These are phyloP conservation scores for Panagrolaimus sp. DNA, from an alignment of 1,140 invertebrate genomes.

Conservation along the genomic window DNA sequence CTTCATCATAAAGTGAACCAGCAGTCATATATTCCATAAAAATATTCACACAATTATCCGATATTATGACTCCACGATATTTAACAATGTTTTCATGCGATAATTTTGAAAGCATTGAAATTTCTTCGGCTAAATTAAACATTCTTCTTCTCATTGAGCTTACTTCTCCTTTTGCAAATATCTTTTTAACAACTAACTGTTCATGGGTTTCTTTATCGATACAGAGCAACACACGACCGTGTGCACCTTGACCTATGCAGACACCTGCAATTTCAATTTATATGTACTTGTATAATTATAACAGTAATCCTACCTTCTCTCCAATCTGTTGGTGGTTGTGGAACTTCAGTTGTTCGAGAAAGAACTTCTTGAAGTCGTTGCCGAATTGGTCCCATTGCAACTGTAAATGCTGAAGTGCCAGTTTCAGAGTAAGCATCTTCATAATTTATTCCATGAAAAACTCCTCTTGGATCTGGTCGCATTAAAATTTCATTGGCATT, in stretches of 20 bases:
- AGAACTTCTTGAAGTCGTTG: background rate
- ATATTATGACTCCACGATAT: background rate
- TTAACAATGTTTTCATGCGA: constrained; percentile 10
- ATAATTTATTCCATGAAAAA: background rate
- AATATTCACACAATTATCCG: constrained; percentile 5
- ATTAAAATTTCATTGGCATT: background rate
- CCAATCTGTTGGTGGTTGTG: background rate
- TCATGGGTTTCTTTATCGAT: background rate
- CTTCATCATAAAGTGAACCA: constrained; percentile 9
- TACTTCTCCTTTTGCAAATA: background rate
- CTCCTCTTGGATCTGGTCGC: background rate
- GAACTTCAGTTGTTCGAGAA: background rate
- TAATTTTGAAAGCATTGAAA: background rate
- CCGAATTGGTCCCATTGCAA: background rate
- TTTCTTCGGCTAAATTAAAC: background rate
- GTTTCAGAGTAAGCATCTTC: constrained; percentile 8
- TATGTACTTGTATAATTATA: too few relatives aligned
- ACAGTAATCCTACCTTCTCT: background rate
- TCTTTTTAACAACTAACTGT: constrained; percentile 3
- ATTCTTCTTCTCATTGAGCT: background rate
- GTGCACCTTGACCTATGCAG: constrained; percentile 6
- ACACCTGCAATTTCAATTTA: too few relatives aligned
- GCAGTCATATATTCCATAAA: constrained; percentile 14
- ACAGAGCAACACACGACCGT: background rate
- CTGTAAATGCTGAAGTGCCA: background rate